Evolutionary conservation across 2,888 invertebrate genomes (phyloP).

Genomic region (Drosophila lacicola): DNA sequence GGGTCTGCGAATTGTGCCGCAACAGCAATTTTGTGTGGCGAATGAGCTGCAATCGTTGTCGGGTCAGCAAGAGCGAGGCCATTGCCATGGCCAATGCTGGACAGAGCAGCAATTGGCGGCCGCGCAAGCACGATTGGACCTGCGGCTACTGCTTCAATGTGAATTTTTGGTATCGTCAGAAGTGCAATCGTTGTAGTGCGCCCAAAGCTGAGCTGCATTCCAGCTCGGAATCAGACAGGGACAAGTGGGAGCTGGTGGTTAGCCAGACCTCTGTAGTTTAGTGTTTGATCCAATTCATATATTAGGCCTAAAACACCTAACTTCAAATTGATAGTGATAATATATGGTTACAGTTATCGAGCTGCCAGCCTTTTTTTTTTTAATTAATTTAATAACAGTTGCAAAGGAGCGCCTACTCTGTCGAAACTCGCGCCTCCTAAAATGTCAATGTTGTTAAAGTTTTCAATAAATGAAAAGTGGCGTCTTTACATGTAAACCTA

Average conservation of each 20-base stretch:
- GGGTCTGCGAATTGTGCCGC: conserved; percentile 57
- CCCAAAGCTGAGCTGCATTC: conserved; percentile 33
- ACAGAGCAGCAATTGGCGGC: conserved; percentile 21
- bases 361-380: conserved; percentile 7
- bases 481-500: conserved; percentile 29
- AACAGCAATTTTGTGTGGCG: conserved; percentile 75
- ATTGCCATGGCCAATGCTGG: neutral
- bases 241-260: conserved; percentile 58
- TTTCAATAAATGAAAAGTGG: conserved; percentile 42
- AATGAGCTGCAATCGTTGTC: conserved; percentile 62
- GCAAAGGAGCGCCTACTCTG: neutral
- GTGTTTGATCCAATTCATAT: neutral
- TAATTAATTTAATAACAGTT: neutral
- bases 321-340: conserved; percentile 38
- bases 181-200: conserved; percentile 64
- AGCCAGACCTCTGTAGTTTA: conserved; percentile 34
- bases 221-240: conserved; percentile 41
- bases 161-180: conserved; percentile 67
- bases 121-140: conserved; percentile 52
- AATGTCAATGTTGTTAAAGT: conserved; percentile 10
- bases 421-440: neutral
- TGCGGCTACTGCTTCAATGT: conserved; percentile 57
- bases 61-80: conserved; percentile 35
- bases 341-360: conserved; percentile 1
- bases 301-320: conserved; percentile 1